These are phyloP conservation scores for Porites rus DNA, from an alignment of 92 coral and sea anemone species.

Conservation along the genomic window DNA sequence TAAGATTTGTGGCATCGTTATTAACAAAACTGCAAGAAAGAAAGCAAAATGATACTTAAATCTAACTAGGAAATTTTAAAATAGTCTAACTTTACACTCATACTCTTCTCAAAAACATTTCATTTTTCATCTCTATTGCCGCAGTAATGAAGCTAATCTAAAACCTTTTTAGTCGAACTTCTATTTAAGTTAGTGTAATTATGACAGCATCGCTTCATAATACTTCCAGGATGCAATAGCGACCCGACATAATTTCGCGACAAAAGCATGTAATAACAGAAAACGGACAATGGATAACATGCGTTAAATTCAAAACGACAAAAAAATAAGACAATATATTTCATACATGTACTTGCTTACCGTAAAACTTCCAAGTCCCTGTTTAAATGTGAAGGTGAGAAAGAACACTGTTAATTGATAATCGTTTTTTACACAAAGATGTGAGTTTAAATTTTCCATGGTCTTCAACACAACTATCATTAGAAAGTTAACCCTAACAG, in stretches of 20 bases:
- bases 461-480: background rate
- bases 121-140: too few species aligned
- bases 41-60: slow-evolving; percentile 31
- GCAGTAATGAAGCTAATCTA: too few species aligned
- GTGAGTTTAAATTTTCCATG: too few species aligned
- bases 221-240: too few species aligned
- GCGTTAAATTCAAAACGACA: background rate
- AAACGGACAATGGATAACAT: background rate
- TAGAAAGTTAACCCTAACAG: slow-evolving; percentile 11
- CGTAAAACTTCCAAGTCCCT: slow-evolving; percentile 72
- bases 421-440: too few species aligned
- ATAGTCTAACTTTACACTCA: too few species aligned
- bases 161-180: too few species aligned
- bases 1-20: slow-evolving; percentile 73
- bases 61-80: background rate
- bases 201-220: too few species aligned
- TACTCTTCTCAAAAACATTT: too few species aligned
- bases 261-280: too few species aligned
- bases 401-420: background rate
- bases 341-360: slow-evolving; percentile 21
- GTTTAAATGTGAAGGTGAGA: background rate
- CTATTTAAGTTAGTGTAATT: too few species aligned
- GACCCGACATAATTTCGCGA: too few species aligned
- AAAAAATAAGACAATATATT: background rate
- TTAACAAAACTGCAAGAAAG: slow-evolving; percentile 69